Percentiles rank a stretch among this genome's conserved stretches.
Evolutionary conservation across 2,888 invertebrate species (phyloP).

Genomic region (Hypsopygia costalis): DNA sequence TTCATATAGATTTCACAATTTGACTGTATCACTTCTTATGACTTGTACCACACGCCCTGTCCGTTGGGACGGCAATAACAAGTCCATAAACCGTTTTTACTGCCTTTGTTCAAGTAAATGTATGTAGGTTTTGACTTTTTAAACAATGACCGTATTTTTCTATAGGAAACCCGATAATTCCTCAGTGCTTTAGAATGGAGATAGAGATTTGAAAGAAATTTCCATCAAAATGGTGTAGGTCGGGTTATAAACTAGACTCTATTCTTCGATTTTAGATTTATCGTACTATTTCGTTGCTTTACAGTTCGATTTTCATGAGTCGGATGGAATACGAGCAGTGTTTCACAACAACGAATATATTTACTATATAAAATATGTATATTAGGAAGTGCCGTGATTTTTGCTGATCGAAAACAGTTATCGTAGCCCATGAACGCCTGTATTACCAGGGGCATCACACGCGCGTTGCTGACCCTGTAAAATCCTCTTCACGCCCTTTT

Average conservation of each 20-base stretch:
- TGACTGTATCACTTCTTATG: no score
- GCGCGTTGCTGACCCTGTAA: no score
- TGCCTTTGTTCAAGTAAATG: slow-evolving; percentile 79
- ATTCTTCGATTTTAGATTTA: background rate
- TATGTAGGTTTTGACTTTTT: slow-evolving; percentile 79
- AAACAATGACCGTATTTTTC: slow-evolving; percentile 78
- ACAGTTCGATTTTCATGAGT: background rate
- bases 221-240: slow-evolving; percentile 5
- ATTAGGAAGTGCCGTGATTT: no score
- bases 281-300: background rate
- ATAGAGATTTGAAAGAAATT: slow-evolving; percentile 8
- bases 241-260: background rate
- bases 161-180: slow-evolving; percentile 58
- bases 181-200: slow-evolving; percentile 50
- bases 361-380: no score
- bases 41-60: slow-evolving; percentile 43
- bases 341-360: no score
- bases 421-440: no score
- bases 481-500: no score
- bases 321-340: no score
- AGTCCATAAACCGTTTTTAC: slow-evolving; percentile 80
- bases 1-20: no score
- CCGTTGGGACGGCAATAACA: slow-evolving; percentile 76
- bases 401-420: no score
- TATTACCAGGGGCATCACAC: no score